Base-by-base conservation (phyloP, 2,113 vertebrate genomes). In the Sapajus apella region DNA sequence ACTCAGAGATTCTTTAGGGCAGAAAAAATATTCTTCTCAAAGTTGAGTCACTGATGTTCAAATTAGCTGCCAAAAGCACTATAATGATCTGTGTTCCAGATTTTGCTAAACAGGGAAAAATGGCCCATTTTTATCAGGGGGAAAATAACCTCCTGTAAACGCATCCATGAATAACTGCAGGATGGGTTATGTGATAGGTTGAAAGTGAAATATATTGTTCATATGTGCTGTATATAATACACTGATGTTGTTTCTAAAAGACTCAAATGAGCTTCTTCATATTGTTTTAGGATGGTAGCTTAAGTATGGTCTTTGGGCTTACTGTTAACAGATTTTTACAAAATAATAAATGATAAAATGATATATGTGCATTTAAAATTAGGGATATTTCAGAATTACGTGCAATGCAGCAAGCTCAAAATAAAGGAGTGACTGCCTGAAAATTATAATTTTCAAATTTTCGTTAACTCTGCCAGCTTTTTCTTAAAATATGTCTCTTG, bases 11-110 rank as follows among this genome's bases (percentile, higher is more conserved):
- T 98, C 98, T 99, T 99, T 98, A 99, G 98, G 98, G 98, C 98
- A 99, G 98, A 98, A 98, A 99, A 99, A 98, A 98, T 97, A 98
- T 98, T 98, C 98, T 98, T 98, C 98, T 98, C 97, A 86, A 98
- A 98, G 97, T 99, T 98, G 98, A 99, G 97, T 97, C 98, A 98
- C 98, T 98, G 98, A 98, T 99, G 98, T 98, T 99, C 98, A 99
- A 99, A 99, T 99, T 98, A 99, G 98, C 98, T 99, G 98, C 98
- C 99, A 98, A 99, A 98, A 98, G 98, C 98, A 97, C 96, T 98
- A 66, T 98, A 98, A 98, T 98, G 98, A 99, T 99, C 98, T 98
- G 97, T 98, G 98, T 98, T 98, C 98, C 98, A 98, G 98, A 99
- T 99, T 99, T 98, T 97, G 66, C 98, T 98, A 98, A 98, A 98